phyloP scores from a whole-genome alignment of 2,113 vertebrate genomes.

The Danio rerio region GRCz12tu NC_133190.1:24584501-24585000 shows the following conservation, averaged over 20 bases:
- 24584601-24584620: too few species aligned
- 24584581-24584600: too few species aligned
- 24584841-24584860: constrained; percentile 29
- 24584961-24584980: neutral
- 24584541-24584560: too few species aligned
- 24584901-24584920: neutral
- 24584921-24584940: neutral
- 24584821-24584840: neutral
- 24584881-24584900: neutral
- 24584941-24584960: neutral
- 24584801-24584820: neutral
- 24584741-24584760: constrained; percentile 22
- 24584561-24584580: too few species aligned
- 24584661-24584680: neutral
- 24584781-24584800: neutral
- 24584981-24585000: neutral
- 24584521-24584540: too few species aligned
- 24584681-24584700: neutral
- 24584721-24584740: neutral
- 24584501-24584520: too few species aligned
- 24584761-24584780: constrained; percentile 37
- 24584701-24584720: neutral
- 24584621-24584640: too few species aligned
- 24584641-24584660: too few species aligned
- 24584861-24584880: constrained; percentile 38